phyloP scores from a whole-genome alignment of 1,140 invertebrate genomes.

The Drosophila sturtevanti region DNA sequence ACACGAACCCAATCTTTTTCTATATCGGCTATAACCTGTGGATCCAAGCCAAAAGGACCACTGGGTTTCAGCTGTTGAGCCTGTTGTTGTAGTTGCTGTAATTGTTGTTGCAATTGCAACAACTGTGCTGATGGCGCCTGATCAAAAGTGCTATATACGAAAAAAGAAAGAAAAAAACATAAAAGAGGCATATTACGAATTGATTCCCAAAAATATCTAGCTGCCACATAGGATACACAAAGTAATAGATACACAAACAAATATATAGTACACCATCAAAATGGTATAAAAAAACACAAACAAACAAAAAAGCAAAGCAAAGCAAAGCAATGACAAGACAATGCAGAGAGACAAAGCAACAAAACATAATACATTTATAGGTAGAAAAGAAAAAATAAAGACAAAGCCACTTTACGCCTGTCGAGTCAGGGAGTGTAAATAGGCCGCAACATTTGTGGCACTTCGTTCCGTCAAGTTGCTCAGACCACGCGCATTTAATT shows the following conservation, averaged over 20 bases:
- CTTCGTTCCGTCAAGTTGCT: constrained; percentile 53
- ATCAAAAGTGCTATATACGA: constrained; percentile 74
- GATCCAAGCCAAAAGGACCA: constrained; percentile 89
- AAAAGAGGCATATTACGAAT: no score
- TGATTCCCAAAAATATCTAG: constrained; percentile 1
- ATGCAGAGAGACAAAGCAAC: constrained; percentile 8
- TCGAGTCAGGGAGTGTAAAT: constrained; percentile 63
- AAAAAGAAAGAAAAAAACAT: no score
- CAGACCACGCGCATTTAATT: constrained; percentile 54
- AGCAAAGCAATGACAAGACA: constrained; percentile 22
- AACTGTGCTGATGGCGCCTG: constrained; percentile 65
- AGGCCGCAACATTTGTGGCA: constrained; percentile 50
- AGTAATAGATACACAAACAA: background rate
- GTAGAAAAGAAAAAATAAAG: constrained; percentile 52
- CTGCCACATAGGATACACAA: constrained; percentile 7
- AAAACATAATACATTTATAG: constrained; percentile 23
- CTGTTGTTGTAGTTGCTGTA: constrained; percentile 59
- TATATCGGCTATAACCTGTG: constrained; percentile 86
- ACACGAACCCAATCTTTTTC: constrained; percentile 83
- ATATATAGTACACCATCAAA: constrained; percentile 14
- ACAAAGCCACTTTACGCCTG: constrained; percentile 78
- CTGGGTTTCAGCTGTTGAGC: constrained; percentile 71
- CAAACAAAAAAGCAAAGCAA: constrained; percentile 41
- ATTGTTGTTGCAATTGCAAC: constrained; percentile 59
- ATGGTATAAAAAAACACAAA: background rate